Evolutionary conservation across 2,797 vertebrate genomes (phyloP).

Genomic region (Malacoraja senta): DNA sequence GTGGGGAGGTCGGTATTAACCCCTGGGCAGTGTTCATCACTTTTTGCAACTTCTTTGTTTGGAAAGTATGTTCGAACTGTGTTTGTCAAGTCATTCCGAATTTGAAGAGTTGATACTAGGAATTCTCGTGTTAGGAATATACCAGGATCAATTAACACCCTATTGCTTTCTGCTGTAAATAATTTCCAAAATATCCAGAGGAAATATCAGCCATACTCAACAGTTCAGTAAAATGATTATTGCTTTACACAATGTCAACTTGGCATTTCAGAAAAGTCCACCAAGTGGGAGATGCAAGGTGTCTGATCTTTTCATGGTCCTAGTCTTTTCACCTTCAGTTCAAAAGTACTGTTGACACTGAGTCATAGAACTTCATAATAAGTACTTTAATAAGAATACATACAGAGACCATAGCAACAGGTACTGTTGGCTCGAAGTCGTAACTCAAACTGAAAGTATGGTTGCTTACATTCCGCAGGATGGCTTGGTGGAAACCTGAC

Average conservation of each 20-base stretch:
- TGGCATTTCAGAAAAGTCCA: not conserved
- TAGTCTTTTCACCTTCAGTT: not conserved
- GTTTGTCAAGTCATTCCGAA: not conserved
- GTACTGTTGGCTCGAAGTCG: no score
- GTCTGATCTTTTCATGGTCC: not conserved
- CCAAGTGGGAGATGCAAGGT: not conserved
- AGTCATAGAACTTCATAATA: no score
- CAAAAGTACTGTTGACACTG: not conserved
- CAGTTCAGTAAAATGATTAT: not conserved
- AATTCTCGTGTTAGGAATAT: not conserved
- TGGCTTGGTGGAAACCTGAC: no score
- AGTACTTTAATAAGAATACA: no score
- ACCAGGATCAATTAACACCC: not conserved
- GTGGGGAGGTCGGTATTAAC: no score
- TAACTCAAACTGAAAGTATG: no score
- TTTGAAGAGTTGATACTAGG: not conserved
- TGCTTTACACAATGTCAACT: not conserved
- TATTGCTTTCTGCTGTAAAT: not conserved
- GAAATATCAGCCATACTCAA: not conserved
- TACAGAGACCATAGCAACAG: no score
- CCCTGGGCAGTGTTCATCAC: no score
- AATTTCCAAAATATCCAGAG: not conserved
- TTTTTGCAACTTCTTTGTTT: no score
- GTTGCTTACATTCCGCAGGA: no score
- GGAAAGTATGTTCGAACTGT: not conserved